Conservation (phyloP, 2,888 invertebrate species). For the Trachelus troglodyta region DNA sequence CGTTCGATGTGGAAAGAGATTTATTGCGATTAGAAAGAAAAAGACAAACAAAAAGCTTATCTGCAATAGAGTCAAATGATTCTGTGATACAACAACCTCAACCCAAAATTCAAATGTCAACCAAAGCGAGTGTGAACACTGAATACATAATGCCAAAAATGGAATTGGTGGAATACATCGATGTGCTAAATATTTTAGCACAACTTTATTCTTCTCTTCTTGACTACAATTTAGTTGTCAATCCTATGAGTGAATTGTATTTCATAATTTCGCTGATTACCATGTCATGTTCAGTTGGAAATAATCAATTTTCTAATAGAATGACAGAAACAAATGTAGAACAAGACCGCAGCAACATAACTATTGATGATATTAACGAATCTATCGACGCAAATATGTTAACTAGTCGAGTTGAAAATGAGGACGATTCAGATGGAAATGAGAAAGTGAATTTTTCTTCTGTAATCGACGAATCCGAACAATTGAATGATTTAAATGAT, state of each 20-base stretch:
- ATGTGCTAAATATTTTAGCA: constrained; percentile 70
- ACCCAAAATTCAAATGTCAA: constrained; percentile 18
- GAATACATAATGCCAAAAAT: constrained; percentile 65
- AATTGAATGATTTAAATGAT: constrained; percentile 33
- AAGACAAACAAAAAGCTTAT: constrained; percentile 41
- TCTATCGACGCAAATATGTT: neutral
- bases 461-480: neutral
- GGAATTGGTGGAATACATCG: constrained; percentile 67
- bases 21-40: constrained; percentile 49
- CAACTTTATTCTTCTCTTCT: constrained; percentile 72
- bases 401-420: neutral
- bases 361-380: neutral
- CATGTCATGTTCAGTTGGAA: constrained; percentile 58
- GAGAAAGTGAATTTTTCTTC: neutral
- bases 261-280: constrained; percentile 76
- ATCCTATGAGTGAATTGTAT: constrained; percentile 76
- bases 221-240: constrained; percentile 73
- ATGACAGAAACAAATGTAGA: constrained; percentile 22
- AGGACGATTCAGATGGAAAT: neutral
- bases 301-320: constrained; percentile 1
- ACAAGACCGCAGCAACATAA: constrained; percentile 2
- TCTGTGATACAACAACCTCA: constrained; percentile 13
- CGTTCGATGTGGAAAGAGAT: constrained; percentile 48
- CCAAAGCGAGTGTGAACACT: constrained; percentile 21
- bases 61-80: constrained; percentile 20